Evolutionary conservation across 1,140 invertebrate genomes (phyloP), one percentile per base, ranked within the genome.

Genomic region (Spodoptera frugiperda): DNA sequence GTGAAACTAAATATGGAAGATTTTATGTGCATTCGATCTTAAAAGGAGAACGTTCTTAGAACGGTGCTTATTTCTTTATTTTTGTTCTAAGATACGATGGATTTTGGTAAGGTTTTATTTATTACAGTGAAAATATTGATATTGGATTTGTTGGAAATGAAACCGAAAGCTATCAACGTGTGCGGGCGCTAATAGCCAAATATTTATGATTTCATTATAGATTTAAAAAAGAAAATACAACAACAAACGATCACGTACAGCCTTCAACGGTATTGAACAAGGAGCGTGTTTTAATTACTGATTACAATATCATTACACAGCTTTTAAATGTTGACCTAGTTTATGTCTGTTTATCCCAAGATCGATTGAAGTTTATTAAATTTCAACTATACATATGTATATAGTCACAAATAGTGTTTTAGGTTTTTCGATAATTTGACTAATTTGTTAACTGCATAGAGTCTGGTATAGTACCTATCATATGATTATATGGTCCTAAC

Each of bases 241-340:
- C 14, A n/a, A 63, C 3, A 2, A 12, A 33, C 9, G 46, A 65
- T 46, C 61, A 65, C 61, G 61, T 65, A 10, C 61, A 39, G 46
- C 61, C 61, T 65, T 65, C 33, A 51, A 5, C 63, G n/a, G 51
- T 8, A 51, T 12, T 59, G 4, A 15, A 51, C 63, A 67, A 49
- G 44, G 17, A 49, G 63, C 61, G 44, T 49, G 19, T 67, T 25
- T 67, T 67, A 67, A 65, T 65, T 65, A 46, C 15, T 14, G 55
- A 72, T 59, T 75, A 65, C 61, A 55, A 63, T 74, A 77, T 76
- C 12, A 68, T 74, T 81, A 74, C 77, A 71, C 77, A 77, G 84
- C 85, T 86, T 83, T 78, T 25, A 25, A 25, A 25, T 25, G 5
- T 25, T 25, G 25, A 25, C 25, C 25, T 25, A 25, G 25, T 3